phyloP scores from a whole-genome alignment of 2,113 vertebrate genomes.

The Sisor rabdophorus region DNA sequence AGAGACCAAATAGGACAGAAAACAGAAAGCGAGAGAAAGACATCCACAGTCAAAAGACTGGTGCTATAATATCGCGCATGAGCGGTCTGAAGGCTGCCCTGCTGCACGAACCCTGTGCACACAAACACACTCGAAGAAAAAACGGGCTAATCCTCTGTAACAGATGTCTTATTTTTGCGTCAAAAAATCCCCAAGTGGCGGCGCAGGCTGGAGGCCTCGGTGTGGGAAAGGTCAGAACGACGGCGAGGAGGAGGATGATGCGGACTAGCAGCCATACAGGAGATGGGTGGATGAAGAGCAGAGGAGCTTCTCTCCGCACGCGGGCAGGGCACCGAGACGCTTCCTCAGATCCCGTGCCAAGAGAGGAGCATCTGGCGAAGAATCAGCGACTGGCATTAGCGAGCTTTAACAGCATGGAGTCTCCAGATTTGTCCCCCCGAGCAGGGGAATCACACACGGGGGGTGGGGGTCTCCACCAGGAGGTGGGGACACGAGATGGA shows the following conservation, averaged over 20 bases:
- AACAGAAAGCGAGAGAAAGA: background rate
- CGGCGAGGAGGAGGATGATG: constrained; percentile 32
- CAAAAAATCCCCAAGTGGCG: constrained; percentile 51
- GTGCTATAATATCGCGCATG: constrained; percentile 22
- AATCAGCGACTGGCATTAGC: constrained; percentile 60
- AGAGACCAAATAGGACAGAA: background rate
- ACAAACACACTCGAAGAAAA: constrained; percentile 37
- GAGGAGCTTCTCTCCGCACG: constrained; percentile 47
- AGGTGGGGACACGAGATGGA: constrained; percentile 36
- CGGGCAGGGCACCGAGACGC: constrained; percentile 40
- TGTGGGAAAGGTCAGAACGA: constrained; percentile 55
- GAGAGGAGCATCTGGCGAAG: constrained; percentile 56
- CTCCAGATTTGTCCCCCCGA: constrained; percentile 56
- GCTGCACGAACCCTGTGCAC: constrained; percentile 41
- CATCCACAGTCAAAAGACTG: background rate
- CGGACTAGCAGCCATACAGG: constrained; percentile 46
- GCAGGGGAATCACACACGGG: constrained; percentile 54
- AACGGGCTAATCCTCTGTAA: constrained; percentile 56
- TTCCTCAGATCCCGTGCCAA: constrained; percentile 60
- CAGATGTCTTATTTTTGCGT: constrained; percentile 59
- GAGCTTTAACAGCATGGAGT: constrained; percentile 55
- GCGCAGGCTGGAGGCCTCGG: constrained; percentile 47
- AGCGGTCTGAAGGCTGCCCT: constrained; percentile 35
- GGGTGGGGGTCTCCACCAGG: constrained; percentile 49
- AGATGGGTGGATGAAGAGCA: constrained; percentile 40